Percentiles rank a stretch among this genome's conserved stretches.
These are phyloP conservation scores for Cyprinodon tularosa DNA, from an alignment of 2,113 vertebrate genomes.

Conservation along the genomic window DNA sequence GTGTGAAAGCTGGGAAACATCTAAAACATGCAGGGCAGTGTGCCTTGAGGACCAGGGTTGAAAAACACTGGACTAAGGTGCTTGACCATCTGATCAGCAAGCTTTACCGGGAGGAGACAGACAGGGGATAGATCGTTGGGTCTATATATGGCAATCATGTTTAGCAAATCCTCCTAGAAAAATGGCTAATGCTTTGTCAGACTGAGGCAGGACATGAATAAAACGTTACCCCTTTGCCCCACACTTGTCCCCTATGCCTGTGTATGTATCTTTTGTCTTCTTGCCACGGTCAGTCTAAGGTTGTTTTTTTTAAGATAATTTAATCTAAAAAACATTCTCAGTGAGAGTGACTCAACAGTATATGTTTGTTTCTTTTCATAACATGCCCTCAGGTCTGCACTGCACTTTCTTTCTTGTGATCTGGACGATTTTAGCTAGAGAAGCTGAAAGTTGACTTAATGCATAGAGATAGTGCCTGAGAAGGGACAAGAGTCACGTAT, in stretches of 20 bases:
- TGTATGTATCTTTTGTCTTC: not conserved
- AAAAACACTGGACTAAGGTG: too few relatives aligned
- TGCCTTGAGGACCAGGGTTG: too few relatives aligned
- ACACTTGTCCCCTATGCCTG: not conserved
- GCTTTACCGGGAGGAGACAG: too few relatives aligned
- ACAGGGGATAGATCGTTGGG: too few relatives aligned
- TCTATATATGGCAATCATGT: too few relatives aligned
- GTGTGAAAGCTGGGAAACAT: too few relatives aligned
- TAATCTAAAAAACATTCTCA: slow-evolving; percentile 16
- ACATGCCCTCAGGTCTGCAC: slow-evolving; percentile 28
- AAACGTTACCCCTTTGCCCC: too few relatives aligned
- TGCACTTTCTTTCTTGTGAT: slow-evolving; percentile 25
- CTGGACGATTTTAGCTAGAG: slow-evolving; percentile 1
- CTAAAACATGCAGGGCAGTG: too few relatives aligned
- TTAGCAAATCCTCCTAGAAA: too few relatives aligned
- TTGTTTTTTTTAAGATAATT: slow-evolving; percentile 5
- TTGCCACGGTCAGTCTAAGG: not conserved
- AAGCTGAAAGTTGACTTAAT: slow-evolving; percentile 25
- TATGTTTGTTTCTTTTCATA: slow-evolving; percentile 1
- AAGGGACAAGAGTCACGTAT: slow-evolving; percentile 7
- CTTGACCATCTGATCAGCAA: too few relatives aligned
- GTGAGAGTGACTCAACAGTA: slow-evolving; percentile 30
- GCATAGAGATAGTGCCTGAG: slow-evolving; percentile 7
- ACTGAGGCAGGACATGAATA: not conserved
- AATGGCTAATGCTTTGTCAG: too few relatives aligned